These are phyloP conservation scores for Oreotrochilus melanogaster DNA, from an alignment of 2,113 vertebrate genomes.

Conservation along the genomic window DNA sequence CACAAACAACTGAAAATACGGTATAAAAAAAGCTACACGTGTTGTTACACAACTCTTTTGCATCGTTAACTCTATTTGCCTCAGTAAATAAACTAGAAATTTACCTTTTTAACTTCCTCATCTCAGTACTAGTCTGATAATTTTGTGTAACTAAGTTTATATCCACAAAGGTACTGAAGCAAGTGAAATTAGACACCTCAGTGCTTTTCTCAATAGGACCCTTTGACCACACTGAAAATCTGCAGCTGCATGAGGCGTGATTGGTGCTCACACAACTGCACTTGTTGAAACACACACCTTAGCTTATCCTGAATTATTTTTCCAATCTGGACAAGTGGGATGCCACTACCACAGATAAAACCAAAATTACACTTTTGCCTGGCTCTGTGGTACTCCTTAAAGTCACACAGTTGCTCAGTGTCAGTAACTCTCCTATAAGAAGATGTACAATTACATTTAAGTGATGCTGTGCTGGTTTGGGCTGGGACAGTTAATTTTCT, in stretches of 20 bases:
- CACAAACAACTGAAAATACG: not conserved
- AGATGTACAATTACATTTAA: not conserved
- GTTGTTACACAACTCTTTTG: not conserved
- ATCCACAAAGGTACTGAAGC: not conserved
- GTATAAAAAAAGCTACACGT: not conserved
- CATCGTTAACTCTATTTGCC: not conserved
- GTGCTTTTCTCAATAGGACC: not conserved
- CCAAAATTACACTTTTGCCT: not conserved
- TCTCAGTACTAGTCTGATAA: not conserved
- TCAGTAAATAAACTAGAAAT: not conserved
- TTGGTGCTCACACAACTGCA: not conserved
- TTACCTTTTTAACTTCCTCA: not conserved
- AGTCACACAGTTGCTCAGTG: not conserved
- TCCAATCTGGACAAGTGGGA: not conserved
- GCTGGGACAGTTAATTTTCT: too few relatives aligned
- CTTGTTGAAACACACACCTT: not conserved
- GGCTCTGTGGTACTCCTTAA: not conserved
- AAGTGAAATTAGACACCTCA: slow-evolving; percentile 29
- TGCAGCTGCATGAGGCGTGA: not conserved
- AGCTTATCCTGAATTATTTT: not conserved
- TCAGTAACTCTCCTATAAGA: not conserved
- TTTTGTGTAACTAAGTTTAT: not conserved
- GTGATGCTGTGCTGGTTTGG: not conserved
- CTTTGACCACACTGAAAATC: not conserved
- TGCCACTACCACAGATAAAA: not conserved